Base-by-base conservation (phyloP, 2,888 invertebrate species). In the Hemaris fuciformis region DNA sequence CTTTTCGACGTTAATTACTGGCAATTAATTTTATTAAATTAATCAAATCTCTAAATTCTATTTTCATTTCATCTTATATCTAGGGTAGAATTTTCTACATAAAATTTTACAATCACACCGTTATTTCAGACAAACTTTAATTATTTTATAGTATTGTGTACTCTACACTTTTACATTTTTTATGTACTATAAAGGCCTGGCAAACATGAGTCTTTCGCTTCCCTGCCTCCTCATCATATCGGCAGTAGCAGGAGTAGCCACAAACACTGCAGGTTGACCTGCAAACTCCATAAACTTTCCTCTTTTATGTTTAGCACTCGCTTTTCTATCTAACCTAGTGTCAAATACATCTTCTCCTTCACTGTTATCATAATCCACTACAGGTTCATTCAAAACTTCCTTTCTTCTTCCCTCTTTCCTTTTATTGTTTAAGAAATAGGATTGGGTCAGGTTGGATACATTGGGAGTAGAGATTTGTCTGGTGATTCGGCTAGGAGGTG, bases 301-400 rank as follows among this genome's bases (percentile, higher is more conserved):
- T 62, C 86, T 80, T 59, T 85, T 89, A 61, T 81, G 78, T 53
- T 75, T 84, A 18, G 73, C 81, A 70, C 86, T 89, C 0, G 81
- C 70, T 61, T 88, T 79, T 58, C 85, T 85, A 60, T 88, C 84
- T 48, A 90, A 74, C 56, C 88, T 85, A 0, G 87, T 86, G 66
- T 92, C 91, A 63, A 91, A 91, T 0, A 88, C 81, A 65, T 93
- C 93, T 59, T 93, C 93, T 0, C 83, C 86, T 66, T 93, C 93
- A 71, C 92, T 92, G 57, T 92, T 89, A 64, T 93, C 93, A 62
- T 93, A 93, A 66, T 93, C 93, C 0, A 93, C 80, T 74, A 89
- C 83, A 4, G 93, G 93, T 66, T 93, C 93, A 57, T 84, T 85
- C 0, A 86, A 60, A 0, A 84, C 80, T 60, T 90, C 91, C 67